Evolutionary conservation across 2,797 vertebrate species (phyloP), one percentile per base, ranked within the genome.

Genomic region (Hydrocynus forskahlii): DNA sequence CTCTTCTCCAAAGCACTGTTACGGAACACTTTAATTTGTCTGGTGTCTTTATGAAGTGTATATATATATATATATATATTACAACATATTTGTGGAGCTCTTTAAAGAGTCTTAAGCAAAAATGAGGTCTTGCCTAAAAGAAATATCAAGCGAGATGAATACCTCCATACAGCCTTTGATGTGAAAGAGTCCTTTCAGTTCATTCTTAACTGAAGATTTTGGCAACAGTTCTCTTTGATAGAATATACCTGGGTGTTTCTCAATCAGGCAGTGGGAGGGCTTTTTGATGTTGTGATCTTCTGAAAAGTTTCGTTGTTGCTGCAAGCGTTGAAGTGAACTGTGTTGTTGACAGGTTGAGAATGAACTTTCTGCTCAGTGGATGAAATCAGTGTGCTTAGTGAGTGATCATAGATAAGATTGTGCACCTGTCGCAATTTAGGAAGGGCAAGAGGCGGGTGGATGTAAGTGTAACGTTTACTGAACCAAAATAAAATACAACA

Each of bases 141-240:
- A 82, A 64, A 88, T 70, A 52, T 79, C 63, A 83, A 88, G 72
- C 69, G 55, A 59, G 74, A 81, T 64, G 80, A 82, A 73, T 82
- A 82, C 75, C 78, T 45, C 19, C 25, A 63, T 66, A 62, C 60
- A n/a, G 50, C 50, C 79, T 89, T 89, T 87, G 85, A 88, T 84
- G 81, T 88, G 82, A 80, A 75, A 77, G 76, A 82, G 43, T 82
- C 68, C 21, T 74, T 66, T 76, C 77, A 35, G 72, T 84, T 84
- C 75, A 68, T 79, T 87, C 79, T 79, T 79, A 86, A 81, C 77
- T 83, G 54, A 71, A 77, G 72, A 81, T 87, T 83, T 64, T 82
- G 76, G 81, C 68, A 82, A 79, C 81, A 78, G 75, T 79, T 80
- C 74, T 23, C 83, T 87, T 85, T 88, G 86, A 87, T 86, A 60